Evolutionary conservation across 2,113 vertebrate genomes (phyloP), one percentile per base, ranked within the genome.

Genomic region (Cercocebus atys): DNA sequence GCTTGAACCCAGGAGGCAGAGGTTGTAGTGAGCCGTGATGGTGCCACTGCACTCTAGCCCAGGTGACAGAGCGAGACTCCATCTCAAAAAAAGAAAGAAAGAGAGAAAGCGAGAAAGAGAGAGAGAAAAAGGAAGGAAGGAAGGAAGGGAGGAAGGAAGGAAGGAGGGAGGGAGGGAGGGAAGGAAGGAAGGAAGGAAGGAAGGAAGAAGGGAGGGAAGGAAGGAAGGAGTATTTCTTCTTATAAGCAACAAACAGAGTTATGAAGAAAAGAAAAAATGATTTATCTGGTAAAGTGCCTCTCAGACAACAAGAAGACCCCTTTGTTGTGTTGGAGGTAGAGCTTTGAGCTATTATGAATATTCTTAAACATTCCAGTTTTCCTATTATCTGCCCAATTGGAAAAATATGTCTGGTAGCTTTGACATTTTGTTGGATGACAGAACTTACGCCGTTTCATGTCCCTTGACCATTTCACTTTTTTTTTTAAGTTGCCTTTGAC

Each of bases 141-240:
- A 47, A 47, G 0, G 47, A 13, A 13, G 47, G 47, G 3, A 50
- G 12, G 47, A 47, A 47, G 47, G 12, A 47, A 13, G 47, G 11
- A 47, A 3, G 47, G 47, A 47, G 0, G 47, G 47, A 47, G 0
- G 11, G 47, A 47, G 0, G 47, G 47, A 12, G 0, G 47, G 47
- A 47, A 12, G 11, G 47, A 47, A 3, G 45, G 45, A 12, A 12
- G 45, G 45, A 47, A 47, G 45, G 10, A 2, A 47, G 11, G 47
- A 2, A 47, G 47, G 11, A 0, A 47, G 47, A 0, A 13, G 0
- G 47, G 47, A 1, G 13, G 47, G 47, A 13, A 14, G 47, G 12
- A 0, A 50, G 47, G 47, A 0, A 50, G 47, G 47, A 50, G 47
- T 14, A 50, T 50, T 50, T 50, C 61, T 64, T 64, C 61, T 64